phyloP scores from a whole-genome alignment of 2,797 vertebrate species.

The Sebastes iracundus region DNA sequence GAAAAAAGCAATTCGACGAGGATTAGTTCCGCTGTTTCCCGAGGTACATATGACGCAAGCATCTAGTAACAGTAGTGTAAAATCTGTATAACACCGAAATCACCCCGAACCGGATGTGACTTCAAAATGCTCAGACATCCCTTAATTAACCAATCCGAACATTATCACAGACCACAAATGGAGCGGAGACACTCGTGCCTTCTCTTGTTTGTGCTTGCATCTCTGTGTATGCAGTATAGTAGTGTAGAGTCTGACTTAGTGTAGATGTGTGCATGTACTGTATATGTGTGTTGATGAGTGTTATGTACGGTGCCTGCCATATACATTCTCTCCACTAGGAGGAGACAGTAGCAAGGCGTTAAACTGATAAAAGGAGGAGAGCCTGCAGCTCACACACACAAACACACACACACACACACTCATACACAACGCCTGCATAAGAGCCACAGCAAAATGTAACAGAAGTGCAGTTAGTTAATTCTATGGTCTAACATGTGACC shows the following conservation, averaged over 20 bases:
- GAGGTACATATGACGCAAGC: conserved; percentile 45
- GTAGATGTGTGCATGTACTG: conserved; percentile 22
- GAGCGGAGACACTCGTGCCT: conserved; percentile 42
- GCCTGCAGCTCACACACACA: conserved; percentile 30
- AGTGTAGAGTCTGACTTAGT: conserved; percentile 43
- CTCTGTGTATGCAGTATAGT: conserved; percentile 25
- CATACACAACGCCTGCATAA: conserved; percentile 68
- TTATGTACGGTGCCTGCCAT: conserved; percentile 56
- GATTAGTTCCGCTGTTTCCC: conserved; percentile 43
- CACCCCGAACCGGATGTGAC: conserved; percentile 5
- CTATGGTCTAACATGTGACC: conserved; percentile 41
- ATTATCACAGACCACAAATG: conserved; percentile 24
- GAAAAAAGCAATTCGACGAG: conserved; percentile 18
- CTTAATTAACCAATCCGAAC: conserved; percentile 29
- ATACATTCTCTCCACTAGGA: conserved; percentile 76
- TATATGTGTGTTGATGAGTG: conserved; percentile 14
- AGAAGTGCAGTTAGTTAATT: conserved; percentile 70
- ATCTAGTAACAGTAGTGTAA: conserved; percentile 53
- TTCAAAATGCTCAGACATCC: conserved; percentile 43
- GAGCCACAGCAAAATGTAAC: conserved; percentile 79
- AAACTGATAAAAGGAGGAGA: conserved; percentile 53
- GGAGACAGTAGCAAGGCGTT: conserved; percentile 69
- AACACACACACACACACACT: conserved; percentile 4
- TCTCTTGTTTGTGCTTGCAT: conserved; percentile 74
- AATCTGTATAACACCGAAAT: conserved; percentile 38